Conservation (phyloP, 2,888 invertebrate species). For the Stenurella melanura region DNA sequence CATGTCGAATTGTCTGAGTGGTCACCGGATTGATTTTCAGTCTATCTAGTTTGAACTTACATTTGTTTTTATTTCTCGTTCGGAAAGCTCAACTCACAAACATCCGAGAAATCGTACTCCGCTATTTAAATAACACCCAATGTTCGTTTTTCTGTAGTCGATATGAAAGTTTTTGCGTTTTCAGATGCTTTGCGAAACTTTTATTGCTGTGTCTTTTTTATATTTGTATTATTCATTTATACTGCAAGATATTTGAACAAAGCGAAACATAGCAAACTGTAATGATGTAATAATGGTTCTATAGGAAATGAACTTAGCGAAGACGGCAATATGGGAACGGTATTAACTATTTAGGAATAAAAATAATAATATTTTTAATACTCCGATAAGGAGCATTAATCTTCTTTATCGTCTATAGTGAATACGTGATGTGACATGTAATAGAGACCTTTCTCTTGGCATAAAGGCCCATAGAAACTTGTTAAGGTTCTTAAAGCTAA, state of each 20-base stretch:
- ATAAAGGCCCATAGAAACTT: too few relatives aligned
- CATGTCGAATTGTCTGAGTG: conserved; percentile 37
- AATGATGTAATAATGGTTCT: too few relatives aligned
- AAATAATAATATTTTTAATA: too few relatives aligned
- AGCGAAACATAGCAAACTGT: background rate
- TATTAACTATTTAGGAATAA: too few relatives aligned
- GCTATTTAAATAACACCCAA: conserved; percentile 5
- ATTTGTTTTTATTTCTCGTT: conserved; percentile 11
- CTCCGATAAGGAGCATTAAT: too few relatives aligned
- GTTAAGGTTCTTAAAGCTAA: too few relatives aligned
- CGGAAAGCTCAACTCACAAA: conserved; percentile 1
- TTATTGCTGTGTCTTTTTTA: background rate
- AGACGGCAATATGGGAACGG: too few relatives aligned
- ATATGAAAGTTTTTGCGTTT: background rate
- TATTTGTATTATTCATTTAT: background rate
- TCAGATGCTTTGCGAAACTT: background rate
- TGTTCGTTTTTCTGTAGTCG: background rate
- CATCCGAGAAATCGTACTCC: conserved; percentile 2
- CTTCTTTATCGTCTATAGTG: too few relatives aligned
- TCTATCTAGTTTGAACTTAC: conserved; percentile 36
- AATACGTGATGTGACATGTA: too few relatives aligned
- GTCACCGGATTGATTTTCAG: conserved; percentile 50
- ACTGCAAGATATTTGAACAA: background rate
- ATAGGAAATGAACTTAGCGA: too few relatives aligned
- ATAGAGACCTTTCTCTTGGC: too few relatives aligned